Conservation (phyloP, 2,113 vertebrate genomes). For the Ictalurus punctatus region DNA sequence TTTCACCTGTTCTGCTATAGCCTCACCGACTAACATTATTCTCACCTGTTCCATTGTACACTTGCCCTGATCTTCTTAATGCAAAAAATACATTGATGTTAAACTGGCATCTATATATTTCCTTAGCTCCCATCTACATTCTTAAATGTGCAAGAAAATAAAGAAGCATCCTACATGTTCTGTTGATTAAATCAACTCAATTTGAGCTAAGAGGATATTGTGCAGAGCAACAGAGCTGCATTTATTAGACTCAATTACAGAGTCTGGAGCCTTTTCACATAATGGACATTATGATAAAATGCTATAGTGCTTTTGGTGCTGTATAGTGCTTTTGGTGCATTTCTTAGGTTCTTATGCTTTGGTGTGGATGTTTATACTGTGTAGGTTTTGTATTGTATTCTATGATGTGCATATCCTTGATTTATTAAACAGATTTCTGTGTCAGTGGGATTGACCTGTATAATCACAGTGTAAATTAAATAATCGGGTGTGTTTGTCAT, state of each 20-base stretch:
- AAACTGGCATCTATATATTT: not conserved
- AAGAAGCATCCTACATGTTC: not conserved
- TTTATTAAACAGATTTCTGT: not conserved
- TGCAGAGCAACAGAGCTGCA: not conserved
- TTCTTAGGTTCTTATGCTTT: not conserved
- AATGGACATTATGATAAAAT: not conserved
- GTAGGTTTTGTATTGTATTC: not conserved
- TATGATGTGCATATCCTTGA: not conserved
- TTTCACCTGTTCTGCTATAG: no score
- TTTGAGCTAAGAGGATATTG: not conserved
- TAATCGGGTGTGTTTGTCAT: conserved; percentile 6
- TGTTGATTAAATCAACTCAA: not conserved
- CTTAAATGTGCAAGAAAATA: not conserved
- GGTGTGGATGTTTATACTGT: not conserved
- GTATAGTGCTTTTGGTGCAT: not conserved
- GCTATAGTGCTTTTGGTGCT: not conserved
- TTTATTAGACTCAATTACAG: not conserved
- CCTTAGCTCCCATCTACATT: not conserved
- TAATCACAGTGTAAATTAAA: conserved; percentile 5
- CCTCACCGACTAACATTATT: not conserved
- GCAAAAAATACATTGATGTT: not conserved
- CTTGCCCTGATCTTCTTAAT: not conserved
- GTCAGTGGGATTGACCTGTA: not conserved
- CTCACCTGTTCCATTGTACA: not conserved
- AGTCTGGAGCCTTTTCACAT: not conserved